phyloP scores from a whole-genome alignment of 37 sponge, comb jelly and placozoan genomes.

The Halisarca cf. caerulea region DNA sequence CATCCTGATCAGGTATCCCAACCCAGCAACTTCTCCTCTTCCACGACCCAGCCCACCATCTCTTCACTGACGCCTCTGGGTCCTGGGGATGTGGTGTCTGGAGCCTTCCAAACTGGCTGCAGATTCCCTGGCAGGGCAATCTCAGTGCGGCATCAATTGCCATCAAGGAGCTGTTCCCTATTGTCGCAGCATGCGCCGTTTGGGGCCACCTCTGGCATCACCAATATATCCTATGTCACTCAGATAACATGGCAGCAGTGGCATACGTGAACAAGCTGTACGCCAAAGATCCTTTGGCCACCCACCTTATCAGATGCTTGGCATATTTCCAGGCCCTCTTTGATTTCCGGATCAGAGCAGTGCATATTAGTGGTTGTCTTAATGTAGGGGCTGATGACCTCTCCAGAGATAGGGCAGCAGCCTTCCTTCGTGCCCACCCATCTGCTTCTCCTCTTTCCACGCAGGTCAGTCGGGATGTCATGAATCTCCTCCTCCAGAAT shows the following conservation, averaged over 20 bases:
- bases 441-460: constrained; percentile 6
- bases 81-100: constrained; percentile 40
- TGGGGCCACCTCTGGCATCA: constrained; percentile 4
- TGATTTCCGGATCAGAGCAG: constrained; percentile 17
- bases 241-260: constrained; percentile 30
- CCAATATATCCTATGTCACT: constrained; percentile 3
- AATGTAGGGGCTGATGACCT: neutral
- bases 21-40: neutral
- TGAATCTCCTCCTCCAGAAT: neutral
- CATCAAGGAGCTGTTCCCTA: constrained; percentile 7
- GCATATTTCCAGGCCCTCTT: neutral
- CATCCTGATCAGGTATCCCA: neutral
- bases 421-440: constrained; percentile 1
- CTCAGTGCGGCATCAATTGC: neutral
- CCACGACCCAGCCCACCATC: neutral
- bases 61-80: constrained; percentile 29
- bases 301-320: constrained; percentile 2
- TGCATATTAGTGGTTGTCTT: neutral
- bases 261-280: neutral
- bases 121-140: constrained; percentile 12
- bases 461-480: neutral
- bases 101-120: constrained; percentile 12
- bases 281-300: constrained; percentile 4
- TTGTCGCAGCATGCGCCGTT: neutral
- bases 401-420: constrained; percentile 2